A percentile compares a stretch with the other conserved stretches of the same genome.
These are phyloP conservation scores for Psittacula echo DNA, from an alignment of 2,797 vertebrate genomes.

Conservation along the genomic window DNA sequence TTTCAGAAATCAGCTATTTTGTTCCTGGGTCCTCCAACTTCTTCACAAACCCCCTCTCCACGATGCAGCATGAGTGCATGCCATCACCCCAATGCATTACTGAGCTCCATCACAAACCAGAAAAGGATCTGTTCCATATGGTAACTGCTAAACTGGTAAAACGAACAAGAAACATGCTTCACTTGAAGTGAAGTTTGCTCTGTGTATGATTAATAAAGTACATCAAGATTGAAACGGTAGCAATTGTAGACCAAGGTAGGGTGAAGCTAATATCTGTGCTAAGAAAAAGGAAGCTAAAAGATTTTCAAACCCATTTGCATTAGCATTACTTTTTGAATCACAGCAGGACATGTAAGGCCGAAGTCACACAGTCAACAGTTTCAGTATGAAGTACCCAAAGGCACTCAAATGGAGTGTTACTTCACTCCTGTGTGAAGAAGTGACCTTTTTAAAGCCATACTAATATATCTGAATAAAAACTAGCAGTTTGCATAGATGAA, in stretches of 20 bases:
- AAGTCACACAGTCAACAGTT: not conserved
- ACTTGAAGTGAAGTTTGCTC: rapidly evolving
- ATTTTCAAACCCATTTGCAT: not conserved
- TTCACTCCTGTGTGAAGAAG: not conserved
- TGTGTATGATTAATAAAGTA: not conserved
- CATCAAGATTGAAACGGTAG: not conserved
- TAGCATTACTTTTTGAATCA: not conserved
- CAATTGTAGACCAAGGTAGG: not conserved
- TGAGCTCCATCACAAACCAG: not conserved
- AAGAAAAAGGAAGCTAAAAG: not conserved
- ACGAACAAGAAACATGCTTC: not conserved
- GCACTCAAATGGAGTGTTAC: not conserved
- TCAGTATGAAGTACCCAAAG: not conserved
- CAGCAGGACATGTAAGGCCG: not conserved
- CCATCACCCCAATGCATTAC: not conserved
- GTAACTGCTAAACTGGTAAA: not conserved
- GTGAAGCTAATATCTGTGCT: not conserved
- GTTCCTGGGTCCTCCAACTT: not conserved
- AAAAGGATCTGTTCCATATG: not conserved
- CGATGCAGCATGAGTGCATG: not conserved
- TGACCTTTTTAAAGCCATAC: not conserved
- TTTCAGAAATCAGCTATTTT: not conserved
- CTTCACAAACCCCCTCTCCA: not conserved
- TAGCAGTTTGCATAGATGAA: rapidly evolving
- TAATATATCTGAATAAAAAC: not conserved